phyloP scores from a whole-genome alignment of 2,113 vertebrate genomes.

The Psephotus haematonotus region DNA sequence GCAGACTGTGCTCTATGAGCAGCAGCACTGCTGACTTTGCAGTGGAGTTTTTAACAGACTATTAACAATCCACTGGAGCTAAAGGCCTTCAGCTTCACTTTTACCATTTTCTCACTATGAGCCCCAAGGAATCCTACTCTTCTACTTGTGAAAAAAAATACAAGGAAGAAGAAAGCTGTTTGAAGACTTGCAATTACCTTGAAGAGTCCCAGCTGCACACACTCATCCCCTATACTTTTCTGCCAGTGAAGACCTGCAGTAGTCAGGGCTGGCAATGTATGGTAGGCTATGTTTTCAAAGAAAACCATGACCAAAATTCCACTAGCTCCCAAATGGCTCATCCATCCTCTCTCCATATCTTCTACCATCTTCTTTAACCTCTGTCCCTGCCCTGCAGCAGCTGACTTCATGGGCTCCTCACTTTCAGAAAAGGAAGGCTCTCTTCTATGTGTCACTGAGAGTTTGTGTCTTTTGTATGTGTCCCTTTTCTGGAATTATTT shows the following conservation, averaged over 20 bases:
- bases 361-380: neutral
- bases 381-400: neutral
- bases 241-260: neutral
- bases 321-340: neutral
- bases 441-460: neutral
- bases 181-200: neutral
- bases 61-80: neutral
- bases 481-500: neutral
- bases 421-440: neutral
- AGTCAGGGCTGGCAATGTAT: neutral
- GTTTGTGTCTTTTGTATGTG: neutral
- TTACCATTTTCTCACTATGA: neutral
- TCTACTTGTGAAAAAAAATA: neutral
- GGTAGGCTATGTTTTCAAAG: neutral
- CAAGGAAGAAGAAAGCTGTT: neutral
- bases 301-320: neutral
- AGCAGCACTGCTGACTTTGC: neutral
- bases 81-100: constrained; percentile 10
- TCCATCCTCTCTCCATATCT: neutral
- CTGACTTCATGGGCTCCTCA: neutral
- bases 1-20: neutral
- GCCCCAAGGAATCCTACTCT: neutral
- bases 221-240: neutral
- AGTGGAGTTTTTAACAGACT: neutral
- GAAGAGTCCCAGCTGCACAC: neutral